Base-by-base conservation (phyloP, 2,888 invertebrate species). In the Reticulitermes lucifugus region DNA sequence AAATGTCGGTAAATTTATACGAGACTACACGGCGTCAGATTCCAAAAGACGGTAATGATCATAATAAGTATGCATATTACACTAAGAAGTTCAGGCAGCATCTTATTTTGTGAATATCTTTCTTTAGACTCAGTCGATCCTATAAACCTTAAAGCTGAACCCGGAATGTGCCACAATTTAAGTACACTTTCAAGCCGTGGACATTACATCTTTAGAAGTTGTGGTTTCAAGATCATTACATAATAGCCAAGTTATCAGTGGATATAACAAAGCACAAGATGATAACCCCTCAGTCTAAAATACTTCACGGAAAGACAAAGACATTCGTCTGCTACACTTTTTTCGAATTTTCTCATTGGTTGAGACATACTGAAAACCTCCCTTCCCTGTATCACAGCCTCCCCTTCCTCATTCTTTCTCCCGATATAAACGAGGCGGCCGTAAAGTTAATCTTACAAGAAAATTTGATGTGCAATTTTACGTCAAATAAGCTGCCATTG, bases 371-470 rank as follows among this genome's bases (percentile, higher is more conserved):
- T 83, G 22, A 77, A 83, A 55, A 10, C 12, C 9, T 5, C 65
- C 65, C 65, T 65, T 65, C 65, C 70, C 29, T 70, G 81, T 81
- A 59, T 43, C 70, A 81, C 41, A 59, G 7, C 75, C 25, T 60
- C 81, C 73, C 51, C 70, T 75, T 75, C 60, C 84, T 65, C 84
- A 59, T 75, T 71, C 70, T 83, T 71, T 55, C 43, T 59, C 60
- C 12, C 84, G 59, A 65, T 85, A 85, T 85, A 85, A 85, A 85
- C 81, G 85, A 81, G 85, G 77, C 82, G 59, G 84, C 82, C 84
- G 84, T 86, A 86, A 86, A 86, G 84, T 85, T 86, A 86, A 86
- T 86, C 86, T 85, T 86, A 86, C 86, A 86, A 86, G 86, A 86
- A 86, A 86, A 86, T 86, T 86, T 86, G 86, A 86, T 86, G 86